Percentiles rank a stretch among this genome's conserved stretches.
Conservation (phyloP, 2,888 invertebrate genomes). For the Ormyrus thymus region DNA sequence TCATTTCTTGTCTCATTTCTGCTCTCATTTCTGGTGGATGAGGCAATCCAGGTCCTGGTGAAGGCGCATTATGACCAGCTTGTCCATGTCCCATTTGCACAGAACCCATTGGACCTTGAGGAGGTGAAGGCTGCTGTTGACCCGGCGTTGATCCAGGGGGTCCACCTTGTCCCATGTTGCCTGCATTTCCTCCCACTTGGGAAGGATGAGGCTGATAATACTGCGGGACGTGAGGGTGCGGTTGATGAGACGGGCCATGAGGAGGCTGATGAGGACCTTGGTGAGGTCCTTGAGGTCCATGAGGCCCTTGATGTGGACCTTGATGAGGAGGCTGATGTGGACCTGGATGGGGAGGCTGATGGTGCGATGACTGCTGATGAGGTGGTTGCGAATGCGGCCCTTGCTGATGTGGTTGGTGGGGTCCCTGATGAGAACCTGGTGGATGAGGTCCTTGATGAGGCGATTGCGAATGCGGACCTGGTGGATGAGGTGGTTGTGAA, state of each 20-base stretch:
- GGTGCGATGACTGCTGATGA: slow-evolving; percentile 40
- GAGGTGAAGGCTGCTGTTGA: slow-evolving; percentile 52
- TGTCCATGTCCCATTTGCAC: slow-evolving; percentile 51
- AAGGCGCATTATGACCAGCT: slow-evolving; percentile 48
- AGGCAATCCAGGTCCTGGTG: slow-evolving; percentile 58
- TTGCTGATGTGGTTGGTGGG: slow-evolving; percentile 61
- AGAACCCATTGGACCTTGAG: slow-evolving; percentile 46
- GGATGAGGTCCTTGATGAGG: slow-evolving; percentile 61
- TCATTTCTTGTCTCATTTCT: slow-evolving; percentile 32
- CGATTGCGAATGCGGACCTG: slow-evolving; percentile 65
- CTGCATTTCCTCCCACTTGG: slow-evolving; percentile 51
- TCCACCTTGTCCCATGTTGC: slow-evolving; percentile 60
- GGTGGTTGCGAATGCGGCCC: slow-evolving; percentile 23
- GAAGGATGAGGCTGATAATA: slow-evolving; percentile 56
- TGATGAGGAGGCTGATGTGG: slow-evolving; percentile 63
- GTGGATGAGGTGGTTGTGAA: slow-evolving; percentile 61
- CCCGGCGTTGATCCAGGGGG: slow-evolving; percentile 60
- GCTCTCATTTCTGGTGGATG: slow-evolving; percentile 51
- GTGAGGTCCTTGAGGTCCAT: slow-evolving; percentile 57
- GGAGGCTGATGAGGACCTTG: slow-evolving; percentile 61
- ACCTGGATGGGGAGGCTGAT: slow-evolving; percentile 54
- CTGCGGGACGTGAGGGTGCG: slow-evolving; percentile 67
- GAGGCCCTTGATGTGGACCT: slow-evolving; percentile 64
- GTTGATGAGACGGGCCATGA: slow-evolving; percentile 63
- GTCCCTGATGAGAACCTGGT: slow-evolving; percentile 57